These are phyloP conservation scores for Garra rufa DNA, from an alignment of 2,113 vertebrate genomes.

Conservation along the genomic window DNA sequence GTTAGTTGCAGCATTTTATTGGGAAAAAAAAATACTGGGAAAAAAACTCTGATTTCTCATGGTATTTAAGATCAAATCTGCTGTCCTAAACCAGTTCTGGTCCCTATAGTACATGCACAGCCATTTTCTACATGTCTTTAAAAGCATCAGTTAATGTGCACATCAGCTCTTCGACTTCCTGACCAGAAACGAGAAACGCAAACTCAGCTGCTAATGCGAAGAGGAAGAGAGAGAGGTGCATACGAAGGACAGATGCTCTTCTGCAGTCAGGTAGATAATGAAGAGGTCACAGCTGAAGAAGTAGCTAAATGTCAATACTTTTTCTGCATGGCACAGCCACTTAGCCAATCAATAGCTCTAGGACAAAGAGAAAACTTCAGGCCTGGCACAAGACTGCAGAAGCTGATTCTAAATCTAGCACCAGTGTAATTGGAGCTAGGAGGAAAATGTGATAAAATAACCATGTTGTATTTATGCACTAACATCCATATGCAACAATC, in stretches of 20 bases:
- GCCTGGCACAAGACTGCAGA: background rate
- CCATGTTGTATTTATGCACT: background rate
- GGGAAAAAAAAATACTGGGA: background rate
- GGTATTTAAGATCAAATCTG: background rate
- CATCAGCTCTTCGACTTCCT: background rate
- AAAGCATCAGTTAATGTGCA: background rate
- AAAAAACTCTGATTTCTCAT: background rate
- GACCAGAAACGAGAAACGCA: background rate
- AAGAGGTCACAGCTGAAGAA: conserved; percentile 24
- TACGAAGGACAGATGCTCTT: background rate
- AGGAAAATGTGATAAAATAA: background rate
- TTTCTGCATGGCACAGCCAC: background rate
- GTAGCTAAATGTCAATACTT: background rate
- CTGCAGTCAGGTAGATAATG: background rate
- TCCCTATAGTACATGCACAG: background rate
- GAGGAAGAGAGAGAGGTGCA: background rate
- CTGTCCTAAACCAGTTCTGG: background rate
- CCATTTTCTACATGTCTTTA: background rate
- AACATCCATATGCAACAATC: background rate
- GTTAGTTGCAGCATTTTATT: background rate
- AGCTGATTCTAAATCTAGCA: background rate
- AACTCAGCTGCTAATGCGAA: conserved; percentile 16
- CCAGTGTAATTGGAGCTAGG: background rate
- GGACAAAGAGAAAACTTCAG: background rate
- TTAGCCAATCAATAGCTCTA: conserved; percentile 7